These are phyloP conservation scores for Fulmarus glacialis DNA, from an alignment of 2,113 vertebrate species.

Conservation along the genomic window DNA sequence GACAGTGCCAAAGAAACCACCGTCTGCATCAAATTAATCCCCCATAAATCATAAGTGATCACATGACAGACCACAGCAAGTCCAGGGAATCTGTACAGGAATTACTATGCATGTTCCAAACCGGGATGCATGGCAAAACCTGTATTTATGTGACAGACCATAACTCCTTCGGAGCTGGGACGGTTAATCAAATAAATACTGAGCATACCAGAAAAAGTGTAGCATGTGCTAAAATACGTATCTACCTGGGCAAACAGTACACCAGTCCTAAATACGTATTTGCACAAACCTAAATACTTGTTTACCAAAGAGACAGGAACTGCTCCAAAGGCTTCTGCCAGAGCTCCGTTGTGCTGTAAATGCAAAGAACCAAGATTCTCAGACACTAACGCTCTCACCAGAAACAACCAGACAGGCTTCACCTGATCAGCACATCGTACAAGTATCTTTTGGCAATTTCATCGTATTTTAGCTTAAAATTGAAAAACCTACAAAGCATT, in stretches of 20 bases:
- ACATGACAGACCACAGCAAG: neutral
- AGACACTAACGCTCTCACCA: neutral
- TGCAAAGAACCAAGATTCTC: constrained; percentile 74
- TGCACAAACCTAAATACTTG: constrained; percentile 70
- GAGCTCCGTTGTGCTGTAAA: constrained; percentile 76
- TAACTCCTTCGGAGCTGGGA: neutral
- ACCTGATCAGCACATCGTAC: neutral
- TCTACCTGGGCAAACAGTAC: constrained; percentile 46
- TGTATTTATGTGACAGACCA: neutral
- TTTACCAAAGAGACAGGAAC: constrained; percentile 78
- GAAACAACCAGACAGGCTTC: neutral
- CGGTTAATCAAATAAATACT: neutral
- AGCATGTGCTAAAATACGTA: constrained; percentile 29
- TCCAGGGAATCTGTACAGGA: neutral
- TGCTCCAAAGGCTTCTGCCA: constrained; percentile 72
- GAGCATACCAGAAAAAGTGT: neutral
- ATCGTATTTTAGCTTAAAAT: rapidly evolving
- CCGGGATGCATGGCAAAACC: neutral
- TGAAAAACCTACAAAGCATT: neutral
- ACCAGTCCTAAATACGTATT: constrained; percentile 42
- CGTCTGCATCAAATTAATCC: neutral
- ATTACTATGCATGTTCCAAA: neutral
- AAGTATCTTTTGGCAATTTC: neutral
- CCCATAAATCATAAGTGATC: neutral
- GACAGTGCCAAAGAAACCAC: neutral